A percentile compares a stretch with the other conserved stretches of the same genome.
Conservation (phyloP, 2,797 vertebrate species). For the Avahi laniger region DNA sequence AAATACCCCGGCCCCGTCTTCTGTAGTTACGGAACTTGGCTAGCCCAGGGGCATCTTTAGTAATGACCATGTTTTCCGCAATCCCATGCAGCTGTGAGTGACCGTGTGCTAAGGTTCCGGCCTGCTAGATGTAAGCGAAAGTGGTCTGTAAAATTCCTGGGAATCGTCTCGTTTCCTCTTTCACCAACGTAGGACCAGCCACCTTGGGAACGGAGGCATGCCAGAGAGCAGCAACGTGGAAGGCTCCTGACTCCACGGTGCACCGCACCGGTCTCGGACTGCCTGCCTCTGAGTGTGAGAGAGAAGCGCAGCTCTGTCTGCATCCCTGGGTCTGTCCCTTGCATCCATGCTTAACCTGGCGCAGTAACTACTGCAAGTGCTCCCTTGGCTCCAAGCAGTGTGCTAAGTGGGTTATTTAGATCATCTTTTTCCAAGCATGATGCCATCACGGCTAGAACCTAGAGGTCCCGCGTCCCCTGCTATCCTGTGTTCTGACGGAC, state of each 20-base stretch:
- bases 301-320: background rate
- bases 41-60: no score
- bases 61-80: background rate
- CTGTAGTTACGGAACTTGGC: background rate
- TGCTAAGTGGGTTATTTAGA: background rate
- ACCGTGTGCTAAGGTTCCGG: background rate
- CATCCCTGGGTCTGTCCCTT: background rate
- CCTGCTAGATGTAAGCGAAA: background rate
- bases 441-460: fast-evolving
- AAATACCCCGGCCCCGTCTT: fast-evolving
- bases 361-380: fast-evolving
- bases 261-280: fast-evolving
- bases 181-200: no score
- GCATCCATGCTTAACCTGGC: background rate
- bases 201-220: background rate
- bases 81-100: background rate
- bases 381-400: background rate
- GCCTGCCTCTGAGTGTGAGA: fast-evolving
- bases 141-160: background rate
- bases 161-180: no score
- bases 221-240: fast-evolving
- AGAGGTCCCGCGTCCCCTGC: background rate
- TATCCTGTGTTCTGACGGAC: background rate
- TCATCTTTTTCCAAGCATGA: fast-evolving
- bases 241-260: no score